Conservation (phyloP, 2,113 vertebrate genomes). For the Octodon degus region DNA sequence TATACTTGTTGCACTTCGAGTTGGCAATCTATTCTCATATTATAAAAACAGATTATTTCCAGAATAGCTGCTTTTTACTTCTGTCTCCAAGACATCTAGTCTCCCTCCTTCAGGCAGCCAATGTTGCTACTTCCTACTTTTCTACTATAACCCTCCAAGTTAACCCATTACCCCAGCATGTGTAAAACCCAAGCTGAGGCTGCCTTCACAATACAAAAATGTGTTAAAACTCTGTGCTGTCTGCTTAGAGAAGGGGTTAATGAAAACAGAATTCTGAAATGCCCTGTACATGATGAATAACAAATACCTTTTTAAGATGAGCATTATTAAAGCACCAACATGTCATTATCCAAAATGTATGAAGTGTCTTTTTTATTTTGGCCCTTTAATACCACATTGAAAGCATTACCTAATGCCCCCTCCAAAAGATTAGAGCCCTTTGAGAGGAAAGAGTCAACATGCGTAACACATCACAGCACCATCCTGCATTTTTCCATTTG, state of each 20-base stretch:
- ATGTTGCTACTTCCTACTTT: not conserved
- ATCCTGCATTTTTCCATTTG: slow-evolving; percentile 71
- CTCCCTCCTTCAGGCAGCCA: not conserved
- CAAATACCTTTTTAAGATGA: slow-evolving; percentile 78
- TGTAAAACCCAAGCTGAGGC: not conserved
- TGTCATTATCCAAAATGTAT: slow-evolving; percentile 83
- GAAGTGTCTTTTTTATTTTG: slow-evolving; percentile 79
- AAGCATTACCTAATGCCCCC: slow-evolving; percentile 84
- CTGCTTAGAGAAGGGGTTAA: slow-evolving; percentile 72
- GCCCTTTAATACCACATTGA: slow-evolving; percentile 73
- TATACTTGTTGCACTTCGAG: not conserved
- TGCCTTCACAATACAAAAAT: not conserved
- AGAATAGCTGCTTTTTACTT: not conserved
- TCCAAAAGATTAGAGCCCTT: slow-evolving; percentile 83
- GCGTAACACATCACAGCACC: slow-evolving; percentile 67
- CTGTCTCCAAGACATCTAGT: not conserved
- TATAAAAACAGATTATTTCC: not conserved
- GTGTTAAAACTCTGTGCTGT: not conserved
- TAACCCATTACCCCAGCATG: not conserved
- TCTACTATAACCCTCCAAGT: not conserved
- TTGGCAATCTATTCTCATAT: not conserved
- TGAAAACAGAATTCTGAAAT: slow-evolving; percentile 52
- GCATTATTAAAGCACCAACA: slow-evolving; percentile 84
- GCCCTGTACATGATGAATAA: slow-evolving; percentile 78
- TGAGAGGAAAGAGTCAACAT: slow-evolving; percentile 77